phyloP scores from a whole-genome alignment of 2,113 vertebrate genomes.

The Jacana jacana region DNA sequence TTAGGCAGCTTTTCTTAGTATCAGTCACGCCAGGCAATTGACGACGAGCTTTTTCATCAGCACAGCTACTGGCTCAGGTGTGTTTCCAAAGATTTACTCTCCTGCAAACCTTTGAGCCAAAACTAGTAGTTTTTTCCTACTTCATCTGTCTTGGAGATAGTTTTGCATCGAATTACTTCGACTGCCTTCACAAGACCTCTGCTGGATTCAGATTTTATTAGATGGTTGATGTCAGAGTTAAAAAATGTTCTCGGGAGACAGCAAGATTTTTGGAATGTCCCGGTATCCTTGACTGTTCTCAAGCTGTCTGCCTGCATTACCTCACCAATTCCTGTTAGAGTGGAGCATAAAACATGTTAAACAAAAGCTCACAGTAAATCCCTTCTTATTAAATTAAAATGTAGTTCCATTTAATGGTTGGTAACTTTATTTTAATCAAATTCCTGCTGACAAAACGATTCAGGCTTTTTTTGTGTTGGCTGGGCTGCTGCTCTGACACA shows the following conservation, averaged over 20 bases:
- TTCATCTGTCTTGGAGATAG: slow-evolving; percentile 57
- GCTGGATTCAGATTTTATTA: slow-evolving; percentile 36
- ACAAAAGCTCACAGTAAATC: slow-evolving; percentile 22
- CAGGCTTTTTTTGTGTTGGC: not conserved
- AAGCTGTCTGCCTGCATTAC: slow-evolving; percentile 43
- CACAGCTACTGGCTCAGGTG: not conserved
- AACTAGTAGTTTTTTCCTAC: slow-evolving; percentile 38
- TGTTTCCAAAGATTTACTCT: not conserved
- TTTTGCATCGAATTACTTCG: slow-evolving; percentile 43
- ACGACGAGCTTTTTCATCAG: not conserved
- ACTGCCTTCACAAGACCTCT: slow-evolving; percentile 44
- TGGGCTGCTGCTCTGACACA: slow-evolving; percentile 4
- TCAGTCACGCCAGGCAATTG: not conserved
- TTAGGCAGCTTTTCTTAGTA: not conserved
- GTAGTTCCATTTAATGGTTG: not conserved
- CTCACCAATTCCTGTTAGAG: slow-evolving; percentile 53
- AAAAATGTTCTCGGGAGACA: slow-evolving; percentile 64
- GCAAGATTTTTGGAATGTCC: slow-evolving; percentile 50
- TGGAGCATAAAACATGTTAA: slow-evolving; percentile 31
- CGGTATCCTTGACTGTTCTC: slow-evolving; percentile 48
- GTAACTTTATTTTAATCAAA: slow-evolving; percentile 8
- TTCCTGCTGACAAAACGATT: not conserved
- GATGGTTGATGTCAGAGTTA: slow-evolving; percentile 60
- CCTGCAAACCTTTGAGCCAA: not conserved
- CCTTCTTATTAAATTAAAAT: slow-evolving; percentile 22